Evolutionary conservation across 2,797 vertebrate species (phyloP).

Genomic region (Smutsia temminckii): DNA sequence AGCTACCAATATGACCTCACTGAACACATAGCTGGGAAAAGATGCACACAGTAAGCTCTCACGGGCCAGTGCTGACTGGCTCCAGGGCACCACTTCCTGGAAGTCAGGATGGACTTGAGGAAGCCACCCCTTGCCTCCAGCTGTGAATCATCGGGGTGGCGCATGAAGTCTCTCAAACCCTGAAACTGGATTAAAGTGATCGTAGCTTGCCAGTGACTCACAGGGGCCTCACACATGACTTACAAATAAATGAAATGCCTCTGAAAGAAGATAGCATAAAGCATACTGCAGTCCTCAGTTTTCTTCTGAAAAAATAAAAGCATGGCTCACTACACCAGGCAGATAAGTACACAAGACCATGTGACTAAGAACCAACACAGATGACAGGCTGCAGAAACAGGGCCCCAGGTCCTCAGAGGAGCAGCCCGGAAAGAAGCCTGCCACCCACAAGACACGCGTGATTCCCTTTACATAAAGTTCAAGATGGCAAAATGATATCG

Average conservation of each 20-base stretch:
- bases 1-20: neutral
- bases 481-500: neutral
- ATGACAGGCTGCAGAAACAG: too few relatives aligned
- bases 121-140: neutral
- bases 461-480: rapidly evolving
- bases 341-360: neutral
- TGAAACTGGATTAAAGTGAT: neutral
- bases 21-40: neutral
- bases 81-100: neutral
- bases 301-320: neutral
- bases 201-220: neutral
- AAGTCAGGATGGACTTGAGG: neutral
- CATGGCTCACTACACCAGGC: neutral
- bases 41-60: rapidly evolving
- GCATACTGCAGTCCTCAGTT: neutral
- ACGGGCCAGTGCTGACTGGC: neutral
- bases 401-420: neutral
- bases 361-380: neutral
- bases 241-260: neutral
- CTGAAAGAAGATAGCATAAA: neutral
- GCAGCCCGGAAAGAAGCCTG: neutral
- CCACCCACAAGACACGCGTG: rapidly evolving
- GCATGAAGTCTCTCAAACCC: neutral
- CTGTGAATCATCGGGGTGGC: neutral
- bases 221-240: neutral